Evolutionary conservation across 2,888 invertebrate genomes (phyloP), one percentile per base, ranked within the genome.

Genomic region (Nemoura dubitans): DNA sequence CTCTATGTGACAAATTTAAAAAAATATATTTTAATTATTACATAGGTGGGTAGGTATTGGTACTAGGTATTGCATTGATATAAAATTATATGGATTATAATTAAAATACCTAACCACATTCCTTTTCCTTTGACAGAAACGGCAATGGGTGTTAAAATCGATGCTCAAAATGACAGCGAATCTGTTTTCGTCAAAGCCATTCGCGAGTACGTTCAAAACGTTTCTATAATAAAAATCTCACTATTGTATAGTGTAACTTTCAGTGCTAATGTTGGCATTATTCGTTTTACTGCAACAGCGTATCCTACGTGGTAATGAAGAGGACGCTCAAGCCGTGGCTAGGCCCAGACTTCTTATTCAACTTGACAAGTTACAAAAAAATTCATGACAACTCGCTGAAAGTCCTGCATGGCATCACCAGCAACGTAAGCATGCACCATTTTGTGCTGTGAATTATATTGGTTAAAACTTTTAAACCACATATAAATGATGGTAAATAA

Each of bases 131-230:
- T 16, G 2, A 14, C 78, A 78, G 78, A 78, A 36, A 30, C 87
- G 0, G 87, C 87, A 30, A 87, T 87, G 87, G 87, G 87, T 1
- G 78, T 83, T 0, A 83, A 28, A 25, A 76, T 87, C 0, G n/a
- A 87, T 29, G 87, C 87, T 14, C 87, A 86, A 83, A 76, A 86
- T 21, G 77, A 87, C 76, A 26, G 86, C n/a, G 83, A 87, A 16
- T 86, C 86, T 0, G 87, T 80, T 7, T 87, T 87, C 30, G 84
- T 87, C 27, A 87, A 84, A n/a, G 86, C 87, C 0, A 81, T 87
- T 25, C 82, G 86, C 30, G 76, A 76, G 87, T 87, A 78, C 84
- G 87, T 87, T 86, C 76, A 2, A 21, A 59, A 59, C 3, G 36
- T 36, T 36, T 36, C 10, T 10, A 10, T 36, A n/a, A 6, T 36